These are phyloP conservation scores for Beris morrisii DNA, from an alignment of 2,888 invertebrate genomes.

Conservation along the genomic window DNA sequence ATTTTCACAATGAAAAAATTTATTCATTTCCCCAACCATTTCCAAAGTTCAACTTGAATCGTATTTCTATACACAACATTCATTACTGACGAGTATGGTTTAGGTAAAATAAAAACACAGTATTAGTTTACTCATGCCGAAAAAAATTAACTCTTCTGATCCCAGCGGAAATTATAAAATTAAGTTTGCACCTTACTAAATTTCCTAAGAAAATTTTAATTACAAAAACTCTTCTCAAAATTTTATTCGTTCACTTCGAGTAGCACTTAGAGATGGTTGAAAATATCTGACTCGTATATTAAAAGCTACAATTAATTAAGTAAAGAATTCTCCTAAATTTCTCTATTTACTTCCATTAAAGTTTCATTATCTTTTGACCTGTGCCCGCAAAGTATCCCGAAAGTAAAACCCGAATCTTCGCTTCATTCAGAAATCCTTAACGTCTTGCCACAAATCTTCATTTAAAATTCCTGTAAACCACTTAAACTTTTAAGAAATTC, in stretches of 20 bases:
- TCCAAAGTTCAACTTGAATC: too few relatives aligned
- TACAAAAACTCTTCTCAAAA: too few relatives aligned
- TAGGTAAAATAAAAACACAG: too few relatives aligned
- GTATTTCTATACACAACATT: too few relatives aligned
- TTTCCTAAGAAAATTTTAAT: too few relatives aligned
- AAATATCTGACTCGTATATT: background rate
- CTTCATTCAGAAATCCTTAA: background rate
- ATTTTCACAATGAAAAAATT: too few relatives aligned
- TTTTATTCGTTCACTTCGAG: background rate
- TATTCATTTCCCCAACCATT: too few relatives aligned
- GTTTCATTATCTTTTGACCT: constrained; percentile 21
- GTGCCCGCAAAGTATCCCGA: constrained; percentile 1
- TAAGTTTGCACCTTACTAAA: too few relatives aligned
- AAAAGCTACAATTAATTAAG: constrained; percentile 15
- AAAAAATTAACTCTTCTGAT: too few relatives aligned
- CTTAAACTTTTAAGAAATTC: constrained; percentile 27
- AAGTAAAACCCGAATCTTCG: constrained; percentile 1
- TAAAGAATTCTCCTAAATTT: constrained; percentile 22
- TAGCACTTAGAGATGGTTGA: background rate
- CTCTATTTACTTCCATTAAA: constrained; percentile 16
- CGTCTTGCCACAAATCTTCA: constrained; percentile 26
- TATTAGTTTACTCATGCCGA: too few relatives aligned
- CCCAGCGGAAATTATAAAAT: too few relatives aligned
- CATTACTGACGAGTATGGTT: too few relatives aligned
- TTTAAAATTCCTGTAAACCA: constrained; percentile 32